Evolutionary conservation across 2,888 invertebrate genomes (phyloP), one percentile per base, ranked within the genome.

Genomic region (Orchesella flavescens): DNA sequence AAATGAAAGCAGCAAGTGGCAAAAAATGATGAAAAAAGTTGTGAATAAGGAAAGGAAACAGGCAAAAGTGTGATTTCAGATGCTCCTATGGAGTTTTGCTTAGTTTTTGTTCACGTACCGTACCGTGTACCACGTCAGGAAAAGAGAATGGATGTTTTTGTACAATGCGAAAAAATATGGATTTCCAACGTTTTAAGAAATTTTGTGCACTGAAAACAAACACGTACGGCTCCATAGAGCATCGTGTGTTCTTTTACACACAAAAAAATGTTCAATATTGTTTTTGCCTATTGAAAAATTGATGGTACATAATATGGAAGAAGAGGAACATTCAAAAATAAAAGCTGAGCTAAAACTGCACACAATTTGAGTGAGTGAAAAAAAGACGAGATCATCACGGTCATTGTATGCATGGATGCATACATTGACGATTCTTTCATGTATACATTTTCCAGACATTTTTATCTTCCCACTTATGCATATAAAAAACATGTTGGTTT

Each of bases 1-100:
- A 74, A 73, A n/a, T 19, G 34, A 34, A 53, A 53, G 76, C 76
- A 76, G 76, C 76, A 76, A 76, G 76, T 76, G 76, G 76, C 49
- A 76, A 19, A 44, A 12, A 68, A 66, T 34, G 49, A 49, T 12
- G n/a, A 34, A 76, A 63, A 55, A 76, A 65, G 44, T 63, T 63
- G 34, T 13, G 57, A n/a, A 34, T 34, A 59, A 59, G 59, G 34
- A 24, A 71, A 53, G 46, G 63, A 15, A 44, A 63, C 17, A 63
- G 24, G 59, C 24, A 75, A 65, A 34, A 61, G 53, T 53, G 53
- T 65, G 53, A 65, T 75, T 75, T 53, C 15, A 49, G 34, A 75
- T 75, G 34, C 44, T 75, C 63, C 59, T n/a, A 57, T 55, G n/a
- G 34, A 57, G 57, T 43, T 34, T 72, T 12, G 4, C 72, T 72